phyloP scores from a whole-genome alignment of 2,797 vertebrate genomes.

The Sternarchorhynchus goeldii region DNA sequence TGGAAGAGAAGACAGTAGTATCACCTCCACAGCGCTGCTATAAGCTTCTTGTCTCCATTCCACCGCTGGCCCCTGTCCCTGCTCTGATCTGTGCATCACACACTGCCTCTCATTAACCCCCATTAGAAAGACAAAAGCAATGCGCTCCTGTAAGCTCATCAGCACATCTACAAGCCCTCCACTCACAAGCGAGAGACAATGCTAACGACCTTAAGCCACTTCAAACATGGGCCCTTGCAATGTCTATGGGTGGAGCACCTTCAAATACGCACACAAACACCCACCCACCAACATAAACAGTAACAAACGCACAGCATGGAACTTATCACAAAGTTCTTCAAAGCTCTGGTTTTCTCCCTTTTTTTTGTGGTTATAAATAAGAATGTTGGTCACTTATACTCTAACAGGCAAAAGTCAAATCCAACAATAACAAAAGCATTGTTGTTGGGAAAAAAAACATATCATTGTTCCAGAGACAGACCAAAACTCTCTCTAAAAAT shows the following conservation, averaged over 20 bases:
- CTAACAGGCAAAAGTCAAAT: background rate
- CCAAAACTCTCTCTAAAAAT: slow-evolving; percentile 41
- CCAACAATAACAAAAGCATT: background rate
- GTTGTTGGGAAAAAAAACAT: slow-evolving; percentile 5
- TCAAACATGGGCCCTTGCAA: slow-evolving; percentile 52
- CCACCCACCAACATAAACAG: background rate
- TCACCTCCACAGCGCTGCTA: slow-evolving; percentile 4
- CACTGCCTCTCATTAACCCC: slow-evolving; percentile 54
- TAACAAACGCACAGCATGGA: slow-evolving; percentile 33
- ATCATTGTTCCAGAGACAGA: slow-evolving; percentile 16
- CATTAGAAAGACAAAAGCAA: slow-evolving; percentile 64
- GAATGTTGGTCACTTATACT: background rate
- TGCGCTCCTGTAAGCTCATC: slow-evolving; percentile 55
- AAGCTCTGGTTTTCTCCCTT: background rate
- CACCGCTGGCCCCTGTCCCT: slow-evolving; percentile 27
- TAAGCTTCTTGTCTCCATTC: slow-evolving; percentile 17
- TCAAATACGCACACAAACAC: slow-evolving; percentile 39
- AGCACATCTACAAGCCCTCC: slow-evolving; percentile 51
- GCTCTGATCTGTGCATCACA: slow-evolving; percentile 39
- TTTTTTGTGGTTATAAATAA: slow-evolving; percentile 13
- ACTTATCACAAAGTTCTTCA: slow-evolving; percentile 25
- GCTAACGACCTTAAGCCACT: slow-evolving; percentile 75
- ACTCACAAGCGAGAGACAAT: slow-evolving; percentile 78
- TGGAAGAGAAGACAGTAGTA: slow-evolving; percentile 17
- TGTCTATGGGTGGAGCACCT: slow-evolving; percentile 46